Evolutionary conservation across 2,113 vertebrate species (phyloP).

Genomic region (Neotragus moschatus): DNA sequence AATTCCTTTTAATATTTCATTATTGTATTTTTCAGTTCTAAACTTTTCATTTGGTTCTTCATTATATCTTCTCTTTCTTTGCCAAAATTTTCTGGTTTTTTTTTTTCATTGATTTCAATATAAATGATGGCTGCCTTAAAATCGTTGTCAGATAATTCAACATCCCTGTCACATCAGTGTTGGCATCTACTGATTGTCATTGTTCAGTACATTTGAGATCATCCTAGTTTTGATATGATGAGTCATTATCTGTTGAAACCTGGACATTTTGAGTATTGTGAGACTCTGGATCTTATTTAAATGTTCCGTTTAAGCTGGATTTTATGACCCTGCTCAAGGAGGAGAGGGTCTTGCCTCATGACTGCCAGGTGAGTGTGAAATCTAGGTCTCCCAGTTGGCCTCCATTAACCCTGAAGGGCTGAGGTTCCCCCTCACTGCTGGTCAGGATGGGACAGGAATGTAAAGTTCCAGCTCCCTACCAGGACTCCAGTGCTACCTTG

Average conservation of each 20-base stretch:
- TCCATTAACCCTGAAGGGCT: background rate
- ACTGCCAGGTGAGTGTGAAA: background rate
- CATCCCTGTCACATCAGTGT: background rate
- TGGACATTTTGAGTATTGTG: background rate
- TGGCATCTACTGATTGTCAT: background rate
- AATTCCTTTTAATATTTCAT: background rate
- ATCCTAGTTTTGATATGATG: background rate
- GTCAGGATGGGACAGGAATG: background rate
- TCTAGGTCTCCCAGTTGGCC: background rate
- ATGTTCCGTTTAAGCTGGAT: background rate
- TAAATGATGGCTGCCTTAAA: background rate
- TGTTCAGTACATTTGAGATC: background rate
- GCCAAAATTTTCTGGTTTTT: background rate
- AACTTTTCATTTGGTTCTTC: background rate
- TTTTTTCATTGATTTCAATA: background rate
- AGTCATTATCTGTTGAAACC: background rate
- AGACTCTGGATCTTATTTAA: background rate
- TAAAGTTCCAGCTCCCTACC: background rate
- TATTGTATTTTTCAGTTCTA: background rate
- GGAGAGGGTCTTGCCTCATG: background rate
- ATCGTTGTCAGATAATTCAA: background rate
- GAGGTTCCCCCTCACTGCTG: background rate
- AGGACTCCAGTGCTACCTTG: background rate
- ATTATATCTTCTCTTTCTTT: background rate
- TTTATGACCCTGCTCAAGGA: background rate